These are phyloP conservation scores for Nyctibius grandis DNA, from an alignment of 2,797 vertebrate genomes.

Conservation along the genomic window DNA sequence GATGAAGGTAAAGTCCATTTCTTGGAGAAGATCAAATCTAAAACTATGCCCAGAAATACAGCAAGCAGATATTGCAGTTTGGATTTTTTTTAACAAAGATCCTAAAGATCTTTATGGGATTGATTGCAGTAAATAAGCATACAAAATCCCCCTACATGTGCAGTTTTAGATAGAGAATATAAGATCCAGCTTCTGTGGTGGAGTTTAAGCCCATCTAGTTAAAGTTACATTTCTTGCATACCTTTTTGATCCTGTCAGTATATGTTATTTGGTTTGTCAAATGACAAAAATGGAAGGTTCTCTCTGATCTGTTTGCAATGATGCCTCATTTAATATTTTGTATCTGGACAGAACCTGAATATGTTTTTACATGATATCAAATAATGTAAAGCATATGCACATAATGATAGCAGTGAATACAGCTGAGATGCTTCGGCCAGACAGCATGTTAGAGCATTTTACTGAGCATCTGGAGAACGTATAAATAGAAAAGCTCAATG, in stretches of 20 bases:
- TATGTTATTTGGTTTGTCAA: not conserved
- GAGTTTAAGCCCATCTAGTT: not conserved
- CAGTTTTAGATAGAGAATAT: not conserved
- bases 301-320: not conserved
- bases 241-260: not conserved
- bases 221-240: not conserved
- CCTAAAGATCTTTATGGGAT: not conserved
- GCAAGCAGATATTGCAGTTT: not conserved
- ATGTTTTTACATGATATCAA: constrained; percentile 9
- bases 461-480: not conserved
- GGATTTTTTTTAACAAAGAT: not conserved
- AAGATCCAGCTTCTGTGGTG: not conserved
- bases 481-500: not conserved
- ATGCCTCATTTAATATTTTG: not conserved
- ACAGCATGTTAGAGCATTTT: not conserved
- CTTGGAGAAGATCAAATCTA: not conserved
- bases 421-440: not conserved
- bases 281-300: not conserved
- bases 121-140: not conserved
- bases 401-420: not conserved
- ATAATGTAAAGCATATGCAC: constrained; percentile 16
- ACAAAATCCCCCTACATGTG: not conserved
- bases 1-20: not conserved
- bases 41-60: not conserved
- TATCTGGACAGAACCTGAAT: not conserved